Evolutionary conservation across 1,140 invertebrate genomes (phyloP), one percentile per base, ranked within the genome.

Genomic region (Platyura marginata): DNA sequence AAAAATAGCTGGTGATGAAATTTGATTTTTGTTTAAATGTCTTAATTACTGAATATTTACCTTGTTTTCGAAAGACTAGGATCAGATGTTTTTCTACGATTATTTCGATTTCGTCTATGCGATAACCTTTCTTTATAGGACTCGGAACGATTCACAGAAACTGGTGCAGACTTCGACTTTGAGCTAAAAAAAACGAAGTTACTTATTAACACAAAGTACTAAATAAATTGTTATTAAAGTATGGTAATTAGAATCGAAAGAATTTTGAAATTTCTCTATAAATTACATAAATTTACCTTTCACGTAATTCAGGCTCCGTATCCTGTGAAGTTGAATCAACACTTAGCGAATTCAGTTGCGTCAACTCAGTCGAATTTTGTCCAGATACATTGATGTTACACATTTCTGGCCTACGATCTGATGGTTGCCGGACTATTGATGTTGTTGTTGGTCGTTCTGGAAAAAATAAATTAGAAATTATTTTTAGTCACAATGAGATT

Each of bases 41-140:
- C 13, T 13, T 6, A 29, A 8, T 6, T 8, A 29, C 13, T 29
- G 25, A 42, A 10, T 46, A 66, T 68, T 73, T 57, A 75, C 72
- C 71, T 75, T 51, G 70, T 72, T 65, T 77, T 77, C 32, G 77
- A 78, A 36, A 80, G 67, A 64, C 77, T 80, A 11, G 77, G 77
- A 62, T 80, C 77, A 49, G 76, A 79, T 37, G 75, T 78, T 62
- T 80, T 80, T 50, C 76, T 67, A 47, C 73, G 72, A 56, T 77
- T 77, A 48, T 75, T 66, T 46, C 74, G 59, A 51, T 75, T 74
- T 48, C 74, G 64, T 48, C 60, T 60, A 70, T 76, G 65, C n/a
- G 72, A 70, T 55, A 52, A 51, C 21, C 59, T 50, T 46, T 61
- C 59, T 46, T 61, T 61, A 32, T 61, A 61, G 10, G 59, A 61